Evolutionary conservation across 2,888 invertebrate genomes (phyloP), one percentile per base, ranked within the genome.

Genomic region (Metalampra italica): DNA sequence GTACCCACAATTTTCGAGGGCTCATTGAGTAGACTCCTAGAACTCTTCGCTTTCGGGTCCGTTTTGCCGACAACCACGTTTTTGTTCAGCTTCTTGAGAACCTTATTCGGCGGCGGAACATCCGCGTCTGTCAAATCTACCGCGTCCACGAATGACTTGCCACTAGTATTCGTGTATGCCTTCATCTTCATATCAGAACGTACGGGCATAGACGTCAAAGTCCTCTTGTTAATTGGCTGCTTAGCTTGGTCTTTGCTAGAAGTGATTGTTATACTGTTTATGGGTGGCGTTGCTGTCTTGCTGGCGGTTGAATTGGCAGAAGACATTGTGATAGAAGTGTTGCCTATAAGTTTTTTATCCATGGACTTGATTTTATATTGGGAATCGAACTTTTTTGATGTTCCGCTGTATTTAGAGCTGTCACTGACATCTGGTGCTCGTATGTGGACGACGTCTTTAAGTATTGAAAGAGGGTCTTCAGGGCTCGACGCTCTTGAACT

Each of bases 391-490:
- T 37, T 3, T 29, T 39, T 39, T n/a, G 38, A 13, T 38, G 38
- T 13, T 11, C 12, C n/a, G 3, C 7, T 3, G 29, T 29, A 43
- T 46, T 43, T 32, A 2, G 9, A 22, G 29, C 9, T 29, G 30
- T 29, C 36, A 37, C 30, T 38, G 41, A 49, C 55, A 37, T 54
- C 57, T 8, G 63, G 61, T 2, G 84, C 83, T 41, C 71, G 76
- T 43, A 86, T 86, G 44, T 80, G 83, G 0, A 85, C 69, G 0
- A 83, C 82, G 53, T 85, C 71, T 50, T 70, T 71, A 8, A 85
- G 54, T 3, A 84, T 74, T 0, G 74, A 70, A 0, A 82, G 68
- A 7, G 80, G 77, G 49, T 80, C 72, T 11, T 46, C 45, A 22
- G 71, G 64, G 49, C 64, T 60, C 9, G 51, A 11, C 11, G 62